These are phyloP conservation scores for Xenopus borealis DNA, from an alignment of 2,113 vertebrate species.

Conservation along the genomic window DNA sequence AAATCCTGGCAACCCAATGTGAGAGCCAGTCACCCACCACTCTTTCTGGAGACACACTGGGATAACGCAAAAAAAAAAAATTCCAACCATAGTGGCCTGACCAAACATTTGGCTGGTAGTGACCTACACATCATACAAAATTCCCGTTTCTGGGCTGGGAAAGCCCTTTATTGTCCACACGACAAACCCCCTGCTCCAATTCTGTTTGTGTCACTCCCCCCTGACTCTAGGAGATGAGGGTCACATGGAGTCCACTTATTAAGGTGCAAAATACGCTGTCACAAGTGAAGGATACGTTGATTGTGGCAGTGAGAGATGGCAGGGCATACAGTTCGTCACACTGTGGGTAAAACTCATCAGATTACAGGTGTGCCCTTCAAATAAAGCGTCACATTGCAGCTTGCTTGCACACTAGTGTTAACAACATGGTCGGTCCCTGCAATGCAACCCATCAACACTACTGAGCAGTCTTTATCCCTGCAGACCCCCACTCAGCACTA, in stretches of 20 bases:
- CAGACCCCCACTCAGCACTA: conserved; percentile 86
- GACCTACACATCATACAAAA: no score
- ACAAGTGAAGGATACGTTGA: conserved; percentile 11
- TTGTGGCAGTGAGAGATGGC: not conserved
- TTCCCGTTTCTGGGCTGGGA: not conserved
- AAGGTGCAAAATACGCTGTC: conserved; percentile 37
- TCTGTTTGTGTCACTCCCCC: not conserved
- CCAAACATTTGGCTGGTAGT: no score
- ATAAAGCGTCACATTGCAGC: no score
- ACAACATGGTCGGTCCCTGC: no score
- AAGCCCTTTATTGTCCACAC: not conserved
- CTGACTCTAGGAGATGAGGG: not conserved
- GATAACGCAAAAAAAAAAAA: no score
- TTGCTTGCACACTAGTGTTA: no score
- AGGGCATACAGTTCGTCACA: not conserved
- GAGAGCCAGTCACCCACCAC: no score
- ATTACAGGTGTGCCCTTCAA: not conserved
- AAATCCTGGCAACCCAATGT: no score
- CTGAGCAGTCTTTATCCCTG: conserved; percentile 68
- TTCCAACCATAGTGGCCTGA: no score
- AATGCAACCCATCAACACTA: not conserved
- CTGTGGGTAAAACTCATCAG: no score
- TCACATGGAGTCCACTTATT: conserved; percentile 11
- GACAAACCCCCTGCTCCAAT: not conserved
- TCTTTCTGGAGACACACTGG: no score